phyloP scores from a whole-genome alignment of 2,888 invertebrate genomes.

The Calameuta idolon region DNA sequence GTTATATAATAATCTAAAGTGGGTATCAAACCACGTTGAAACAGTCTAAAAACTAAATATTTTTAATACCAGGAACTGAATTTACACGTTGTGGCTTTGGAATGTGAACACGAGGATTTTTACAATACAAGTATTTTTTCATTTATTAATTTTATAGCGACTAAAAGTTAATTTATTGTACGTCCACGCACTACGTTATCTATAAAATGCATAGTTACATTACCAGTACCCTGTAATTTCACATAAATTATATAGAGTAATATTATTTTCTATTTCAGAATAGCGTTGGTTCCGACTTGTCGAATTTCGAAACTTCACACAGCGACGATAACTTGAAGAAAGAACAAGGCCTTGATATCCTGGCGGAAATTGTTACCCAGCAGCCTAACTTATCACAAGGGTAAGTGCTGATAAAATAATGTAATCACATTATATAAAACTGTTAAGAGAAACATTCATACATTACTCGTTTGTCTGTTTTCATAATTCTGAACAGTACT shows the following conservation, averaged over 20 bases:
- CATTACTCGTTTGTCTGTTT: constrained; percentile 2
- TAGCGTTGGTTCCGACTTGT: constrained; percentile 26
- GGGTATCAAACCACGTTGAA: background rate
- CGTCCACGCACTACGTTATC: background rate
- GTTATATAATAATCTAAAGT: background rate
- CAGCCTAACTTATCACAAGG: constrained; percentile 62
- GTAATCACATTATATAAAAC: background rate
- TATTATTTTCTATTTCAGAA: constrained; percentile 19
- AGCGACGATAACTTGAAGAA: constrained; percentile 26
- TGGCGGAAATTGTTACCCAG: constrained; percentile 55
- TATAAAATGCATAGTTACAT: background rate
- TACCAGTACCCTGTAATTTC: background rate
- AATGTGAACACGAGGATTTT: background rate
- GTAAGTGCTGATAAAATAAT: constrained; percentile 43
- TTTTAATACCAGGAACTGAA: background rate
- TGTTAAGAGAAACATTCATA: background rate
- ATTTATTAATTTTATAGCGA: background rate
- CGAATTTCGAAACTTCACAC: constrained; percentile 24
- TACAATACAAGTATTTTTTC: background rate
- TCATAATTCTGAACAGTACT: background rate
- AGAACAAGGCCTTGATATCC: constrained; percentile 42
- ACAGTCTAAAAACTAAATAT: background rate
- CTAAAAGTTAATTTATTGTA: background rate
- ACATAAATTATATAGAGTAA: background rate
- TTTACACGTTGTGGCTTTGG: background rate